Percentiles rank a stretch among this genome's conserved stretches.
Conservation (phyloP, 2,888 invertebrate species). For the Melieria picta region DNA sequence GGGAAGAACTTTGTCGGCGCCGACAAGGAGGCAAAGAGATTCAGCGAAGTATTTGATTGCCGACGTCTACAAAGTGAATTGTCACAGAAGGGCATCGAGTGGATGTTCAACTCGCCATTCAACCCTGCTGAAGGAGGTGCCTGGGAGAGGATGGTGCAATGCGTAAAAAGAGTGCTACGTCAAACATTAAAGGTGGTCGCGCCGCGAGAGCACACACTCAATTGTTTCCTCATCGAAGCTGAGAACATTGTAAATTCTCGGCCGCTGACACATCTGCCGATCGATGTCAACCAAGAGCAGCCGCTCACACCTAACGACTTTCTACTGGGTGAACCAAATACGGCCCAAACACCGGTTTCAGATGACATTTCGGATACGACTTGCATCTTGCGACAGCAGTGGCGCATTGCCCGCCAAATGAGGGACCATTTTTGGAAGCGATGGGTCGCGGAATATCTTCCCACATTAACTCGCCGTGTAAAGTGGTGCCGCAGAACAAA, state of each 20-base stretch:
- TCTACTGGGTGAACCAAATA: conserved; percentile 29
- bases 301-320: conserved; percentile 41
- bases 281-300: conserved; percentile 34
- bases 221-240: conserved; percentile 31
- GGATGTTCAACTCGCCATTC: conserved; percentile 35
- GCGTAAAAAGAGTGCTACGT: background rate
- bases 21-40: conserved; percentile 12
- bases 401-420: conserved; percentile 1
- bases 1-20: too few relatives aligned
- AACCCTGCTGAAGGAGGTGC: conserved; percentile 28
- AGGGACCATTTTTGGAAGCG: conserved; percentile 2
- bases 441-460: conserved; percentile 3
- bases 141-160: conserved; percentile 25
- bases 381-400: background rate
- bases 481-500: conserved; percentile 40
- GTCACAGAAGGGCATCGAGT: conserved; percentile 35
- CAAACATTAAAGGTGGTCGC: conserved; percentile 25
- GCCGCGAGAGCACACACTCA: too few relatives aligned
- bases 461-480: conserved; percentile 29
- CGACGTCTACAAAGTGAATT: conserved; percentile 22
- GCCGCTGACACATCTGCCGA: conserved; percentile 34
- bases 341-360: conserved; percentile 25
- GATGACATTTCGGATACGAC: background rate
- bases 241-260: conserved; percentile 26
- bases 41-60: conserved; percentile 20